Conservation (phyloP, 64 coral and sea anemone species). For the Montipora efflorescens region DNA sequence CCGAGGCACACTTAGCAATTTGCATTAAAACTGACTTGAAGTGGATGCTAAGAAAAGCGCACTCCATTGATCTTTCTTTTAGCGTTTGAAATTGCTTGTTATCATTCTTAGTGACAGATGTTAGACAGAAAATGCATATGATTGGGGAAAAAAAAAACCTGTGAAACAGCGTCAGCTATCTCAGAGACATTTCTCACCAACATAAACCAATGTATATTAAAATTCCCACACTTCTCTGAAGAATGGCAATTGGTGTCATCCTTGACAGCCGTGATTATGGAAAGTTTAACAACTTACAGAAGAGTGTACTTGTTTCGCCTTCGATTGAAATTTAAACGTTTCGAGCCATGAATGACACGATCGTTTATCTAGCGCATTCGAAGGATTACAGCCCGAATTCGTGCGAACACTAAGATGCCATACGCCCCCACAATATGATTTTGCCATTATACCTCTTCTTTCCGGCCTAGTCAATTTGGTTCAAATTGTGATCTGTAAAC, state of each 20-base stretch:
- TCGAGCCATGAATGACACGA: slow-evolving; percentile 26
- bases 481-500: slow-evolving; percentile 44
- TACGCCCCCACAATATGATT: slow-evolving; percentile 36
- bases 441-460: slow-evolving; percentile 35
- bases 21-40: slow-evolving; percentile 42
- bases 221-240: neutral
- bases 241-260: slow-evolving; percentile 4
- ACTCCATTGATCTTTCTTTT: slow-evolving; percentile 13
- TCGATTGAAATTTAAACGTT: slow-evolving; percentile 50
- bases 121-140: slow-evolving; percentile 39
- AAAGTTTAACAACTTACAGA: slow-evolving; percentile 53
- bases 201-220: neutral
- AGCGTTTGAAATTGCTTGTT: slow-evolving; percentile 11
- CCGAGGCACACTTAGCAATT: slow-evolving; percentile 9
- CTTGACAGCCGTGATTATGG: neutral
- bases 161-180: neutral
- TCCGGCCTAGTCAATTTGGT: slow-evolving; percentile 42
- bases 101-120: slow-evolving; percentile 53
- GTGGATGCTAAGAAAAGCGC: slow-evolving; percentile 1
- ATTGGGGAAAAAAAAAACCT: neutral
- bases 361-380: slow-evolving; percentile 75
- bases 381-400: slow-evolving; percentile 75
- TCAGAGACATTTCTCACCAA: neutral
- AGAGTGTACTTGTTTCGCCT: neutral
- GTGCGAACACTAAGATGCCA: slow-evolving; percentile 39